phyloP scores from a whole-genome alignment of 2,797 vertebrate genomes.

The Lerista edwardsae region DNA sequence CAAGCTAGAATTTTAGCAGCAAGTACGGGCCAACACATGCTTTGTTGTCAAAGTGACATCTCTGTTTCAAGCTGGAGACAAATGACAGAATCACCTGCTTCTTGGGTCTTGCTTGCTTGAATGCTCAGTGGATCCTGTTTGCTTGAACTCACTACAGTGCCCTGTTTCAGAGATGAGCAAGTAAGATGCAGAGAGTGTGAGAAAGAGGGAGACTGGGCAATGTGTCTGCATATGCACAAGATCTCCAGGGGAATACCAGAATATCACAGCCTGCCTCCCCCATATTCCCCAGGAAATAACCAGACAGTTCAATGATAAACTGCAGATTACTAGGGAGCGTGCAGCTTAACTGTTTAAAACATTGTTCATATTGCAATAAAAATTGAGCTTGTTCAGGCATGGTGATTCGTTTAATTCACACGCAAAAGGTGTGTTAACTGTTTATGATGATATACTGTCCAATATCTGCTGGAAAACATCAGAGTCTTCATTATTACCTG shows the following conservation, averaged over 20 bases:
- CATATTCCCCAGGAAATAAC: not conserved
- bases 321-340: not conserved
- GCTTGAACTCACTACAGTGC: not conserved
- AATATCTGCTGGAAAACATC: too few species aligned
- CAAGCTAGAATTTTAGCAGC: constrained; percentile 1
- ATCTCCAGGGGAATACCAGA: not conserved
- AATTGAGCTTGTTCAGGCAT: not conserved
- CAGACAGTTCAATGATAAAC: not conserved
- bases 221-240: not conserved
- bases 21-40: not conserved
- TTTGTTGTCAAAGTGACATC: constrained; percentile 28
- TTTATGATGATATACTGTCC: too few species aligned
- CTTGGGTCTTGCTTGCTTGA: not conserved
- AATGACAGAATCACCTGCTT: constrained; percentile 18
- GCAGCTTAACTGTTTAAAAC: not conserved
- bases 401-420: not conserved
- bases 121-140: constrained; percentile 11
- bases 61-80: constrained; percentile 11
- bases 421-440: too few species aligned
- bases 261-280: not conserved
- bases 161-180: not conserved
- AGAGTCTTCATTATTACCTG: too few species aligned
- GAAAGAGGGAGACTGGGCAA: too few species aligned
- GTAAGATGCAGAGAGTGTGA: not conserved
- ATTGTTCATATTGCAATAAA: not conserved